Evolutionary conservation across 2,113 vertebrate species (phyloP), one percentile per base, ranked within the genome.

Genomic region (Sinosuthora webbiana): DNA sequence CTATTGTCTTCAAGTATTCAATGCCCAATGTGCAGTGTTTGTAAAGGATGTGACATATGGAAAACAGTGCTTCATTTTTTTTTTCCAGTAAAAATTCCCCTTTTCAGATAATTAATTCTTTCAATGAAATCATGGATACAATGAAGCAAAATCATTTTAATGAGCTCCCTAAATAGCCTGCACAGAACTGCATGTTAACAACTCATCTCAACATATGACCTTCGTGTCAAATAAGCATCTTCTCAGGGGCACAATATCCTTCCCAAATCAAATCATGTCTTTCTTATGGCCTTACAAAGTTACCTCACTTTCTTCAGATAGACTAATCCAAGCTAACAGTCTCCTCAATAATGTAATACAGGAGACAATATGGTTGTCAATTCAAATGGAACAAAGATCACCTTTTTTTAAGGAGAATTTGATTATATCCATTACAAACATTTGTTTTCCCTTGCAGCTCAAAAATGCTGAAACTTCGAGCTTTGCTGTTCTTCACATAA

Each of bases 121-220:
- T 52, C 84, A 82, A 30, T 73, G 53, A 94, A 95, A 94, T 91
- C 41, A 94, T 23, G 30, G 74, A 69, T 69, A 94, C 67, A 83
- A 83, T 59, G 45, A 93, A 94, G 85, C 31, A 93, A 93, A 68
- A 94, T 80, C 50, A 53, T 88, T 95, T 91, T 83, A 91, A 97
- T 76, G 70, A 96, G 45, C 33, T 83, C 39, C 27, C 91, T 93
- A 93, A 91, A 64, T 33, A 95, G 67, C 55, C 42, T 74, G 50
- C 59, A 88, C 45, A 90, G 85, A 93, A 82, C 75, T 74, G 45
- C 52, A 93, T 16, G 18, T 24, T 83, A 93, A 80, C 78, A 85
- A 73, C 81, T 88, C 47, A 74, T 81, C 77, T 89, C 78, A 77
- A 63, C 6, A 9, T 67, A 69, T 0, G 0, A 84, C 55, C 71